A percentile compares a stretch with the other conserved stretches of the same genome.
These are phyloP conservation scores for Corynorhinus townsendii DNA, from an alignment of 2,113 vertebrate genomes.

Conservation along the genomic window DNA sequence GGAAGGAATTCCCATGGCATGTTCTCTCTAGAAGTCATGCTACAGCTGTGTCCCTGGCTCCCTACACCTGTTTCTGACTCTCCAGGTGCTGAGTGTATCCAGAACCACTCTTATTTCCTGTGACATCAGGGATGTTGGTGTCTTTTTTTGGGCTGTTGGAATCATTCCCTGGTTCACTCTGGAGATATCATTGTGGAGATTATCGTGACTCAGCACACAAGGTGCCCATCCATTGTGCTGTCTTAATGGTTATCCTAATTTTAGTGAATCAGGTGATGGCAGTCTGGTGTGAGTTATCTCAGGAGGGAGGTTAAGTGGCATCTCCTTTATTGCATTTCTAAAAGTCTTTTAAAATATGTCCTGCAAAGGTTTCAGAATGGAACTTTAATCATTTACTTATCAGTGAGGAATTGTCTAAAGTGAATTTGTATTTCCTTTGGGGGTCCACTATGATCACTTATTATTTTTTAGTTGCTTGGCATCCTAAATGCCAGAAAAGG, in stretches of 20 bases:
- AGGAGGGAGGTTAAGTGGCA: not conserved
- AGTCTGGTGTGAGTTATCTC: not conserved
- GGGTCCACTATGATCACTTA: not conserved
- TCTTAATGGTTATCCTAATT: not conserved
- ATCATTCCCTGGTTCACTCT: not conserved
- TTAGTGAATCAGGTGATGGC: not conserved
- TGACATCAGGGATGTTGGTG: not conserved
- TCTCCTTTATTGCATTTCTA: not conserved
- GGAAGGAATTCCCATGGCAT: not conserved
- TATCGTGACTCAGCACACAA: not conserved
- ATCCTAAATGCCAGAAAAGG: conserved; percentile 26
- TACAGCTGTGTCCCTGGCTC: not conserved
- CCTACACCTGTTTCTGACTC: not conserved
- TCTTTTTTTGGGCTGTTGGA: not conserved
- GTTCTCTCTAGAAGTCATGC: not conserved
- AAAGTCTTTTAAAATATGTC: conserved; percentile 22
- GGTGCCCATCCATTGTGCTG: not conserved
- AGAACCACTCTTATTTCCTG: not conserved
- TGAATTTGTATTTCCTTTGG: conserved; percentile 39
- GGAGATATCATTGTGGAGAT: not conserved
- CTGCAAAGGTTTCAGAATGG: conserved; percentile 29
- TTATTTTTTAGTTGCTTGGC: not conserved
- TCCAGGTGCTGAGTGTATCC: not conserved
- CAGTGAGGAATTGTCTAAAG: not conserved
- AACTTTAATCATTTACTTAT: conserved; percentile 30